Evolutionary conservation across 2,888 invertebrate genomes (phyloP), one percentile per base, ranked within the genome.

Genomic region (Mesorhabditis belari): DNA sequence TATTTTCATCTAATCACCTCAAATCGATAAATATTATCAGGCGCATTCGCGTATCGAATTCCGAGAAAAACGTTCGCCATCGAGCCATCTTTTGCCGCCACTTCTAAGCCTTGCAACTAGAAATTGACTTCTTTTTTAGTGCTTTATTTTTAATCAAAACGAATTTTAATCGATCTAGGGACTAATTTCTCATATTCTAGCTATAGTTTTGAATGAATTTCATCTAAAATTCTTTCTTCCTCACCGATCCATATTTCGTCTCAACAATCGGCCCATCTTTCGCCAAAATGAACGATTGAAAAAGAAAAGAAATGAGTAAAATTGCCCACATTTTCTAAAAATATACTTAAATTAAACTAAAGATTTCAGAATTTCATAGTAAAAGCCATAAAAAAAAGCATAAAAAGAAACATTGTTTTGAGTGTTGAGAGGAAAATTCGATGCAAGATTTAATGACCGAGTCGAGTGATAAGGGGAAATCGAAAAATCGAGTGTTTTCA

Each of bases 1-100:
- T 44, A 24, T 23, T 23, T 6, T 5, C 1, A 19, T 17, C 35
- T n/a, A 27, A 50, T 25, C 5, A 70, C 73, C 62, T 73, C 67
- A 55, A 71, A 73, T 58, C 73, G 57, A 25, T 63, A 63, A 23
- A 69, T 62, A 27, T 67, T 67, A 61, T 71, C 71, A 1, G 73
- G 71, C 3, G 71, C 65, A 26, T 69, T 64, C 12, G 64, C 73
- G 55, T 73, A 73, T n/a, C 73, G 58, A 49, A 73, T 65, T 28
- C 73, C 73, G 21, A 73, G 58, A 52, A 71, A 73, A 0, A 69
- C 71, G 51, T 71, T 58, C 12, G 44, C 44, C n/a, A n/a, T 35
- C 12, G 44, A 35, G 12, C 44, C 44, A n/a, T 35, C 44, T 35
- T 35, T 35, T 35, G 44, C 44, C n/a, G 12, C 44, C 12, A 35